Conservation (phyloP, 2,797 vertebrate species). For the Arnoldichthys spilopterus region DNA sequence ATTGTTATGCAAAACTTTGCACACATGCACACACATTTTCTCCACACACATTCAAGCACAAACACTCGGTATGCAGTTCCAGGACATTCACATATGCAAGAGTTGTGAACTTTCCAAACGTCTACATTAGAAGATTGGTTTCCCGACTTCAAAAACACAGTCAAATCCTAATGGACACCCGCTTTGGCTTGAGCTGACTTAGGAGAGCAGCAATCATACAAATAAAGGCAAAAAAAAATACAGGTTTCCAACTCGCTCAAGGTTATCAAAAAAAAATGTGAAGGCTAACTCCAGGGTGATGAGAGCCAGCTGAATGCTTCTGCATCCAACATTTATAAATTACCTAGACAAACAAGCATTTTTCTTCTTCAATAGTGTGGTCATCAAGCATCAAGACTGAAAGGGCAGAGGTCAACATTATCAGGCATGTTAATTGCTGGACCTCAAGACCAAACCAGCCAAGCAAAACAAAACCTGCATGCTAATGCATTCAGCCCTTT, state of each 20-base stretch:
- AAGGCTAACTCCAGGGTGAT: conserved; percentile 58
- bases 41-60: neutral
- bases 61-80: neutral
- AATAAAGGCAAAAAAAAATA: conserved; percentile 33
- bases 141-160: neutral
- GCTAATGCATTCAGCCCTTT: conserved; percentile 59
- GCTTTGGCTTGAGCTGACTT: neutral
- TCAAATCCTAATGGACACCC: neutral
- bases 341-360: conserved; percentile 32
- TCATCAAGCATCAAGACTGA: conserved; percentile 54
- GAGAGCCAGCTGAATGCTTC: conserved; percentile 54
- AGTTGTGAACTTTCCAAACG: neutral
- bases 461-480: conserved; percentile 70
- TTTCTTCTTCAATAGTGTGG: conserved; percentile 65
- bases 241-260: conserved; percentile 21
- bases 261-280: conserved; percentile 36
- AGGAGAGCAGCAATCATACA: neutral
- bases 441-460: conserved; percentile 53
- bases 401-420: conserved; percentile 62
- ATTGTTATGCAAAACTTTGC: neutral
- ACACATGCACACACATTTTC: neutral
- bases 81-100: neutral
- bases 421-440: conserved; percentile 46
- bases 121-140: neutral
- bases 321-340: conserved; percentile 58